A percentile compares a stretch with the other conserved stretches of the same genome.
Conservation (phyloP, 2,797 vertebrate genomes). For the Eupleurogrammus muticus region DNA sequence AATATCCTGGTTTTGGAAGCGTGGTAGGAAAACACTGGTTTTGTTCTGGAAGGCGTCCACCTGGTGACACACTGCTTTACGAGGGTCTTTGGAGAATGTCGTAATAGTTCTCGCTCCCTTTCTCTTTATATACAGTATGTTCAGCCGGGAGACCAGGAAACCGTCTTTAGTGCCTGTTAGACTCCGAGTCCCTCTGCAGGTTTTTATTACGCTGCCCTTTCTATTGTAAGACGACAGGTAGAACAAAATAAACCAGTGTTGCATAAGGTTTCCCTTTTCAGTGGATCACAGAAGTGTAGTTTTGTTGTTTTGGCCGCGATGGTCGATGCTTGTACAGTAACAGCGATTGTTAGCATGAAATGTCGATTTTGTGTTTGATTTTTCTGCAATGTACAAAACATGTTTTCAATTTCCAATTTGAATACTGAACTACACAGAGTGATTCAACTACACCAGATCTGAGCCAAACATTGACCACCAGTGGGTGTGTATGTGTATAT, state of each 20-base stretch:
- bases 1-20: conserved; percentile 77
- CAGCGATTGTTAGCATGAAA: conserved; percentile 13
- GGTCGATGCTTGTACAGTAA: conserved; percentile 4
- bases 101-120: conserved; percentile 77
- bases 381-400: conserved; percentile 1
- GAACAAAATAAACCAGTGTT: conserved; percentile 50
- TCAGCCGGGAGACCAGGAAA: conserved; percentile 59
- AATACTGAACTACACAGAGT: conserved; percentile 9
- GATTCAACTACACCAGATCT: no score
- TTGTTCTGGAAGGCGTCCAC: conserved; percentile 78
- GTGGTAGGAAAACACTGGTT: conserved; percentile 80
- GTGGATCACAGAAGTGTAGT: conserved; percentile 3
- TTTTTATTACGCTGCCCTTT: conserved; percentile 48
- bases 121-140: conserved; percentile 33
- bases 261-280: conserved; percentile 28
- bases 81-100: conserved; percentile 75
- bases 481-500: no score
- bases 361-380: conserved; percentile 14
- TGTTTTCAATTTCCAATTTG: conserved; percentile 3
- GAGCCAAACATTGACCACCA: no score
- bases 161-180: conserved; percentile 47
- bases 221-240: conserved; percentile 38
- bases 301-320: conserved; percentile 3
- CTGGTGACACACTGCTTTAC: conserved; percentile 81
- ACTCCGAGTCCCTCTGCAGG: conserved; percentile 34